Conservation (phyloP, 2,113 vertebrate genomes). For the Crotalus tigris region DNA sequence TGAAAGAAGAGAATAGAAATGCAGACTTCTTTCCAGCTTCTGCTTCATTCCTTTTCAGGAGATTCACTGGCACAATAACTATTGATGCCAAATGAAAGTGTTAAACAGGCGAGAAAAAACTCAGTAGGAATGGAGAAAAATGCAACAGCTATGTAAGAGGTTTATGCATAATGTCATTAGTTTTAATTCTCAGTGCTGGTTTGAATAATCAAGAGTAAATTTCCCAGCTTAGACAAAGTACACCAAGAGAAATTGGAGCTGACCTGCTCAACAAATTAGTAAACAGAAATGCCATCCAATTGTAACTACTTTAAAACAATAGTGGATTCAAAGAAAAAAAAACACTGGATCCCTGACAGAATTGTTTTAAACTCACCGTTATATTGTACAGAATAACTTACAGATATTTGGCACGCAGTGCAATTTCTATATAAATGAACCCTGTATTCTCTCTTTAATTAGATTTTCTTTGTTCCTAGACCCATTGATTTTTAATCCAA, state of each 20-base stretch:
- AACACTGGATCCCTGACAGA: neutral
- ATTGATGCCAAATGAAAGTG: neutral
- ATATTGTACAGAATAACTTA: neutral
- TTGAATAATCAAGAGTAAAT: neutral
- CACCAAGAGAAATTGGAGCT: neutral
- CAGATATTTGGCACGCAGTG: neutral
- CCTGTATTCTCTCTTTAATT: neutral
- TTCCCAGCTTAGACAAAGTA: neutral
- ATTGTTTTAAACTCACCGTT: neutral
- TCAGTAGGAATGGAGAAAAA: neutral
- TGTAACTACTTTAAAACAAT: neutral
- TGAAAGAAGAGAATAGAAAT: neutral
- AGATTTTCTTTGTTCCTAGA: neutral
- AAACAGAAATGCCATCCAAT: neutral
- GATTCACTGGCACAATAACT: neutral
- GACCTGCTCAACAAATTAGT: neutral
- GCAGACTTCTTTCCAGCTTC: neutral
- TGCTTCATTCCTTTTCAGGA: neutral
- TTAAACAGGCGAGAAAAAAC: neutral
- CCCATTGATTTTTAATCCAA: neutral
- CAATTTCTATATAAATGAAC: neutral
- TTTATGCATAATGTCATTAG: neutral
- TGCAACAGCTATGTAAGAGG: neutral
- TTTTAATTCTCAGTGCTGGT: neutral
- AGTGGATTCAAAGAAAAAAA: neutral